Evolutionary conservation across 2,113 vertebrate species (phyloP), one percentile per base, ranked within the genome.

Genomic region (Myotis lucifugus): DNA sequence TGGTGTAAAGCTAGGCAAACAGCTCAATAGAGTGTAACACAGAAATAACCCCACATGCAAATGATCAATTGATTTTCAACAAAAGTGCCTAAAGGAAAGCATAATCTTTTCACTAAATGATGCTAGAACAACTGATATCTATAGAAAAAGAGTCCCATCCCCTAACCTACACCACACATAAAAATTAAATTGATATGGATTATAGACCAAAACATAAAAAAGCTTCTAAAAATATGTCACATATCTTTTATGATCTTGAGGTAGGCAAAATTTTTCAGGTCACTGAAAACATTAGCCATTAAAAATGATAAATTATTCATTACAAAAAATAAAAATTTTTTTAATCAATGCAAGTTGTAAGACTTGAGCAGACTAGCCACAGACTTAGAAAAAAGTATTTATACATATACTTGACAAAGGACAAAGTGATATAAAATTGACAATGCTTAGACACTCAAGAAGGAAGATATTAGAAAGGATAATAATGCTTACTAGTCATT

Each of bases 361-460:
- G 37, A 92, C 94, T 77, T 40, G 2, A 78, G 19, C 21, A 92
- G 46, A 76, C 8, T 27, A 46, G 10, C 11, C 29, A 79, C 11
- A 85, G 54, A 72, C 42, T 72, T 94, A 52, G 56, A 74, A 88
- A 67, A 74, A 92, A 78, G 52, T 48, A 88, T 74, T 67, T 88
- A 42, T 29, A 85, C 21, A 73, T 14, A 11, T 70, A 50, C 32
- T 18, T 82, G 40, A 76, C 21, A 50, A 76, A 83, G 27, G 6
- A 78, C 19, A 46, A 76, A 61, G 48, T 21, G 3, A 78, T 66
- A 50, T 29, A 37, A 78, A 64, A 73, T 42, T 64, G n/a, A 42
- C 8, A n/a, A 59, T 48, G 74, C 14, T 46, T 70, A 67, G 18
- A 85, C 12, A 23, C 11, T 40, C 66, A 64, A 32, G 46, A 78